These are phyloP conservation scores for Cacoxenus indagator DNA, from an alignment of 2,888 invertebrate species.

Conservation along the genomic window DNA sequence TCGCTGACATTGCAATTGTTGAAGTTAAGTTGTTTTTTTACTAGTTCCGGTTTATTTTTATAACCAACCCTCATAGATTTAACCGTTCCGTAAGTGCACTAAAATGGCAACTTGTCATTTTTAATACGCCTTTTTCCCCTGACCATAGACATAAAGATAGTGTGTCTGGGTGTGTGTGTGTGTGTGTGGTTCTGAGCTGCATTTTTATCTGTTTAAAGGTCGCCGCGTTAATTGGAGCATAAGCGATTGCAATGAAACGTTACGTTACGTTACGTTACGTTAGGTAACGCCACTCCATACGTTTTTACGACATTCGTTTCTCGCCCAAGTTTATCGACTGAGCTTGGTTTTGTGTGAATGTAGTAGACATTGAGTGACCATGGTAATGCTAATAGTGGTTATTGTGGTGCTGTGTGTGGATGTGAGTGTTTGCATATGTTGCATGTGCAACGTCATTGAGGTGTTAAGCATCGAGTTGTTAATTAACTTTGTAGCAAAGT, in stretches of 20 bases:
- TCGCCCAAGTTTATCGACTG: background rate
- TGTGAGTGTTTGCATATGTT: background rate
- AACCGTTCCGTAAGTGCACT: constrained; percentile 1
- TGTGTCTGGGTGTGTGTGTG: background rate
- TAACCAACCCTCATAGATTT: background rate
- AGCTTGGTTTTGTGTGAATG: background rate
- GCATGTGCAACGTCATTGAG: constrained; percentile 35
- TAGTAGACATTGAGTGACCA: background rate
- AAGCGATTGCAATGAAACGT: constrained; percentile 42
- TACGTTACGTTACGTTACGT: constrained; percentile 34
- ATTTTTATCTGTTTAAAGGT: constrained; percentile 46
- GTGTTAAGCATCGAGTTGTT: constrained; percentile 49
- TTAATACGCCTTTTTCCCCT: constrained; percentile 22
- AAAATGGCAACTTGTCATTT: constrained; percentile 11
- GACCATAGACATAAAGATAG: background rate
- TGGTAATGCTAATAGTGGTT: constrained; percentile 25
- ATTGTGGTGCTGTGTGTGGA: background rate
- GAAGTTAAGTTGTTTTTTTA: background rate
- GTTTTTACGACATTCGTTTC: background rate
- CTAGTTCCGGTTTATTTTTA: background rate
- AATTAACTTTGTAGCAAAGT: constrained; percentile 31
- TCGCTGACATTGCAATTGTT: background rate
- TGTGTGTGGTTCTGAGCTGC: constrained; percentile 16
- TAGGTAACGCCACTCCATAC: background rate
- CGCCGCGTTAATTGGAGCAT: constrained; percentile 59